These are phyloP conservation scores for Lytechinus pictus DNA, from an alignment of 35 echinoderm and acorn worm species.

Conservation along the genomic window DNA sequence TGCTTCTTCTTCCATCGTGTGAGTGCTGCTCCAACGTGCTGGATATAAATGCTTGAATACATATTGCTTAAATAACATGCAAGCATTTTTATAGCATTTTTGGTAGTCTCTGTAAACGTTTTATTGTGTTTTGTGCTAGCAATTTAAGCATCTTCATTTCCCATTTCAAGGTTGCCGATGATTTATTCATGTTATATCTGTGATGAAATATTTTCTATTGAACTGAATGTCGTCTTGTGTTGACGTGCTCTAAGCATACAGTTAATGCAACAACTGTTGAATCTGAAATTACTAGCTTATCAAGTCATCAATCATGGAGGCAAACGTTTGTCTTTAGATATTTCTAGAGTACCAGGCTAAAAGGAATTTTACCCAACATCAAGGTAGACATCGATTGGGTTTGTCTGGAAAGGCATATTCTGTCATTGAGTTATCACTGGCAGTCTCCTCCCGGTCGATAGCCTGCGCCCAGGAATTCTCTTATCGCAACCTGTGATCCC, in stretches of 20 bases:
- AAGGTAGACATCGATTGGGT: neutral
- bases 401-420: neutral
- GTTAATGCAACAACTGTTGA: neutral
- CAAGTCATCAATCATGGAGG: neutral
- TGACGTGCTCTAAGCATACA: neutral
- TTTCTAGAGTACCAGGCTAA: slow-evolving; percentile 1
- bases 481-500: neutral
- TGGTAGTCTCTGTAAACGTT: too few relatives aligned
- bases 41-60: too few relatives aligned
- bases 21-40: too few relatives aligned
- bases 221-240: neutral
- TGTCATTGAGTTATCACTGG: neutral
- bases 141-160: too few relatives aligned
- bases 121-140: too few relatives aligned
- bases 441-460: neutral
- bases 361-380: neutral
- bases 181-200: too few relatives aligned
- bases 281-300: neutral
- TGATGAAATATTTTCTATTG: neutral
- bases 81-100: too few relatives aligned
- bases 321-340: neutral
- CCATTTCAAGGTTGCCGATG: too few relatives aligned
- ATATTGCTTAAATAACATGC: too few relatives aligned
- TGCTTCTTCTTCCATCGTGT: too few relatives aligned
- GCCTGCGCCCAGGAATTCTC: neutral